phyloP scores from a whole-genome alignment of 2,797 vertebrate species.

The Sebastes goodei region DNA sequence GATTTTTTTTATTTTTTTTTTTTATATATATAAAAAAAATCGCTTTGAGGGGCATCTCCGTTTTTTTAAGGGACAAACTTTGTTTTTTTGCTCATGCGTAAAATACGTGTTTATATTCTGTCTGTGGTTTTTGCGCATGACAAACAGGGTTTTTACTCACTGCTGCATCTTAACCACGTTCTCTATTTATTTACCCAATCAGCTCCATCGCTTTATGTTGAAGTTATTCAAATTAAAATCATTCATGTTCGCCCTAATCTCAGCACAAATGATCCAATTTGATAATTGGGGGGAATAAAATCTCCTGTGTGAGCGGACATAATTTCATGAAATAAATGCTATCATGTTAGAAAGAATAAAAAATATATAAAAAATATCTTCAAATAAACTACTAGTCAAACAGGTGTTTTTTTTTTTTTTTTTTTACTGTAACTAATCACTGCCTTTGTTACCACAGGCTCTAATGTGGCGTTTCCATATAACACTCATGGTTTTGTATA shows the following conservation, averaged over 20 bases:
- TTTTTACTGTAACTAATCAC: not conserved
- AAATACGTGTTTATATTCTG: not conserved
- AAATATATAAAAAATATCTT: not conserved
- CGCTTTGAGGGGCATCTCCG: not conserved
- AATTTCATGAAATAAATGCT: not conserved
- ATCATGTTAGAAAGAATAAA: not conserved
- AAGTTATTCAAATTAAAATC: not conserved
- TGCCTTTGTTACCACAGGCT: not conserved
- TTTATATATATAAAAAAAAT: not conserved
- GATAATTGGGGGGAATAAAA: not conserved
- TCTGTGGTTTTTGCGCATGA: not conserved
- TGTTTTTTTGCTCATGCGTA: not conserved
- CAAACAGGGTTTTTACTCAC: not conserved
- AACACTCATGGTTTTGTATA: not conserved
- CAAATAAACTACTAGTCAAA: not conserved
- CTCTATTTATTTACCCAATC: not conserved
- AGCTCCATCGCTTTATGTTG: not conserved
- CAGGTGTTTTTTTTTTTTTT: constrained; percentile 27
- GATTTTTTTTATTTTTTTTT: not conserved
- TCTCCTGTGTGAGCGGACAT: not conserved
- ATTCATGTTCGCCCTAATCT: not conserved
- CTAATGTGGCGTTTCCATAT: not conserved
- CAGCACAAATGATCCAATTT: not conserved
- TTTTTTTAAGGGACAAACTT: not conserved
- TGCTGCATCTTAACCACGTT: not conserved